A percentile compares a stretch with the other conserved stretches of the same genome.
Conservation (phyloP, 2,888 invertebrate species). For the Crepidodera aurea region DNA sequence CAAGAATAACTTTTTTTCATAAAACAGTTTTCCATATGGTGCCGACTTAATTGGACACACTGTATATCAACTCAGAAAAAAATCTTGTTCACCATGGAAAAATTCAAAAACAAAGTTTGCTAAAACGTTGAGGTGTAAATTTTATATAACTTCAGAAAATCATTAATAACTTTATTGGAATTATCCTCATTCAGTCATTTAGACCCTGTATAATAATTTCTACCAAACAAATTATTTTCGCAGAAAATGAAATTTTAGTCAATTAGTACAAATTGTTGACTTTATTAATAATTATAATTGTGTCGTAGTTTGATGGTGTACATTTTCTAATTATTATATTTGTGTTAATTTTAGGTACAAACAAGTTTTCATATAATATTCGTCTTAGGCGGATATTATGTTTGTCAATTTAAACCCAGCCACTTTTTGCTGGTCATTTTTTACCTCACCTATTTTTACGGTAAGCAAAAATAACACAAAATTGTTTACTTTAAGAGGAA, state of each 20-base stretch:
- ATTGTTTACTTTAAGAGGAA: no score
- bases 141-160: no score
- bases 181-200: no score
- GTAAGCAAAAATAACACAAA: conserved; percentile 45
- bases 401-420: conserved; percentile 46
- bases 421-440: conserved; percentile 45
- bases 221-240: background rate
- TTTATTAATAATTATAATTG: background rate
- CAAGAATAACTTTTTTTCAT: no score
- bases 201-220: no score
- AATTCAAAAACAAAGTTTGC: no score
- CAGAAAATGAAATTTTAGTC: background rate
- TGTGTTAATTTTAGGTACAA: conserved; percentile 50
- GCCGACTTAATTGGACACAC: no score
- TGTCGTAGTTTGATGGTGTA: background rate
- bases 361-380: conserved; percentile 49
- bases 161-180: no score
- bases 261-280: background rate
- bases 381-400: conserved; percentile 46
- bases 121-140: no score
- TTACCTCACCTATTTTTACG: conserved; percentile 55
- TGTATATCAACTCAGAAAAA: no score
- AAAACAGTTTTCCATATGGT: no score
- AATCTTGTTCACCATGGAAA: no score
- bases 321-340: conserved; percentile 12